Evolutionary conservation across 2,113 vertebrate species (phyloP), one percentile per base, ranked within the genome.

Genomic region (Pelecanoides urinatrix): DNA sequence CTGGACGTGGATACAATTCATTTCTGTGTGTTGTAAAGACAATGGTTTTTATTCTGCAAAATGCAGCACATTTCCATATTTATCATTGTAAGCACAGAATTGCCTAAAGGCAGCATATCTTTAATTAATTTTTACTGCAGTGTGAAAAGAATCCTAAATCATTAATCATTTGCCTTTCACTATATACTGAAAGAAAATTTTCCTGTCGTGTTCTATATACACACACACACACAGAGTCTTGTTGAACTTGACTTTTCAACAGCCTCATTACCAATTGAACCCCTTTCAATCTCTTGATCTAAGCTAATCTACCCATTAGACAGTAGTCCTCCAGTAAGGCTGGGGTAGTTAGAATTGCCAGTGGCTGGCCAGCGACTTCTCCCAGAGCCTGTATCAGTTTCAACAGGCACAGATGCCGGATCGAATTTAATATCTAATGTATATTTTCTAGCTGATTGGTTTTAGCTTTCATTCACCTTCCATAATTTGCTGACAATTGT

Each of bases 81-180:
- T 97, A 96, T 88, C 70, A 89, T 11, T 81, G 67, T 77, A 92
- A 94, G 93, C 56, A 90, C n/a, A 93, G 73, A 96, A 95, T 42
- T 92, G 73, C 84, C 75, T 96, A 94, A 96, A 97, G 78, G 80
- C 90, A 76, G 73, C 40, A 44, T 78, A 91, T 96, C 90, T 96
- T 97, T 97, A 97, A 96, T 97, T 97, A 96, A 84, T 91, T 96
- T 96, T 81, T 96, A 77, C 91, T 83, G 56, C 90, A 62, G 62
- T 58, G 67, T 96, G 85, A 95, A 96, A 96, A 92, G 88, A 94
- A 96, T 92, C 49, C 92, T 85, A 92, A 96, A 78, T 91, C 87
- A 86, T 91, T 95, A 96, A 95, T 96, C 96, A 95, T 77, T 88
- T 94, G 52, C 61, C 45, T 94, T 95, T 96, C 34, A 75, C 23